phyloP scores from a whole-genome alignment of 2,888 invertebrate species.

The Pantelozetes paolii region DNA sequence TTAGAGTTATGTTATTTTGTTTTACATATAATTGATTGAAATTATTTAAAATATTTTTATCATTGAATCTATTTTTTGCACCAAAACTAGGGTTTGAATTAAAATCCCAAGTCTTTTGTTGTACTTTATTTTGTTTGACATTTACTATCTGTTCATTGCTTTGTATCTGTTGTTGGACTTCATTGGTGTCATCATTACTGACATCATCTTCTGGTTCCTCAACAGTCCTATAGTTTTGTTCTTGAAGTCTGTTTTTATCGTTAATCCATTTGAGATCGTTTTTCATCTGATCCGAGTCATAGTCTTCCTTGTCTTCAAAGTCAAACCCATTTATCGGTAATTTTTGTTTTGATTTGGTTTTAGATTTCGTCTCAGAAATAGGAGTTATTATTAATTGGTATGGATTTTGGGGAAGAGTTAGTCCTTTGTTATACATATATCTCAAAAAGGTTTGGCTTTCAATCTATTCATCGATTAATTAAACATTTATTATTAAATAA shows the following conservation, averaged over 20 bases:
- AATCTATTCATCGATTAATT: too few relatives aligned
- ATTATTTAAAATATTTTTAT: too few relatives aligned
- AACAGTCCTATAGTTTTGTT: not conserved
- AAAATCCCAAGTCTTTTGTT: too few relatives aligned
- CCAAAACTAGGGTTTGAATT: too few relatives aligned
- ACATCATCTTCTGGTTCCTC: not conserved
- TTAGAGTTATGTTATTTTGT: too few relatives aligned
- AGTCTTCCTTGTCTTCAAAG: not conserved
- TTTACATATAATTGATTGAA: too few relatives aligned
- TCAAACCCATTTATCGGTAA: too few relatives aligned
- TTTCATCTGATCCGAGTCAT: not conserved
- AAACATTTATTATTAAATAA: too few relatives aligned
- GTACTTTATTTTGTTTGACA: too few relatives aligned
- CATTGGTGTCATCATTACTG: not conserved
- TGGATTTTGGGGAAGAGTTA: not conserved
- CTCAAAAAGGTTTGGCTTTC: not conserved
- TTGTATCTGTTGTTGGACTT: not conserved
- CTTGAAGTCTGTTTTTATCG: not conserved
- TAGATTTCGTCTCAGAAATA: not conserved
- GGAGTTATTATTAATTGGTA: not conserved
- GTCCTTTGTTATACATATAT: not conserved
- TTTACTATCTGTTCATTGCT: too few relatives aligned
- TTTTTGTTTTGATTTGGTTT: too few relatives aligned
- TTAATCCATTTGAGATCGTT: slow-evolving; percentile 11
- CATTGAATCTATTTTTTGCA: too few relatives aligned